Conservation (phyloP, 2,888 invertebrate species). For the Liodrosophila aerea region DNA sequence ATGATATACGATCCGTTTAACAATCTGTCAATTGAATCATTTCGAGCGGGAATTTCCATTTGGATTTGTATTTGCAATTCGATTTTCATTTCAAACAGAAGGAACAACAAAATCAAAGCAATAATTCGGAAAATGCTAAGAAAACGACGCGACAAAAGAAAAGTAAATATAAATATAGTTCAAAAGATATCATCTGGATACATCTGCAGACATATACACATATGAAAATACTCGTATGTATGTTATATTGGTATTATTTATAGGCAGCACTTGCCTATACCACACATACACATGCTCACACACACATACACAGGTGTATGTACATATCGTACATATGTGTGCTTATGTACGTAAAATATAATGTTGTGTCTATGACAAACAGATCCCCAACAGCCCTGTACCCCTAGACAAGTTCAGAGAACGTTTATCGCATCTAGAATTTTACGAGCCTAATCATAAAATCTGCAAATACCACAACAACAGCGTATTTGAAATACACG, state of each 20-base stretch:
- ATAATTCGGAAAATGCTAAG: constrained; percentile 6
- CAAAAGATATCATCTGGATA: constrained; percentile 45
- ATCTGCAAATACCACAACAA: constrained; percentile 34
- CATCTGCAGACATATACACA: neutral
- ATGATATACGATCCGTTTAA: constrained; percentile 27
- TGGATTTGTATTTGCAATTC: too few species aligned
- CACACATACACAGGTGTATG: constrained; percentile 10
- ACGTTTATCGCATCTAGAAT: constrained; percentile 56
- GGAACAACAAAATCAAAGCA: neutral
- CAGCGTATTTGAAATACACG: neutral
- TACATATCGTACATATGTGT: constrained; percentile 13
- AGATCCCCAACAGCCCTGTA: constrained; percentile 6
- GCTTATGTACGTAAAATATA: neutral
- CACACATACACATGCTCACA: constrained; percentile 18
- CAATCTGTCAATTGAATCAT: constrained; percentile 32
- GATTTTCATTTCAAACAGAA: constrained; percentile 5
- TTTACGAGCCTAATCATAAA: constrained; percentile 65
- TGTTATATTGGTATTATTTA: constrained; percentile 55
- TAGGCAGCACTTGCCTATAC: constrained; percentile 62
- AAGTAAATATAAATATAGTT: constrained; percentile 53
- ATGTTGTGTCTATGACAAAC: constrained; percentile 32
- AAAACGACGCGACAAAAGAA: constrained; percentile 22
- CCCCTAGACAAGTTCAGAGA: constrained; percentile 13
- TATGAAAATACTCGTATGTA: constrained; percentile 9
- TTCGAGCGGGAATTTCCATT: constrained; percentile 23